Percentiles rank a stretch among this genome's conserved stretches.
These are phyloP conservation scores for Halcyon smyrnensis DNA, from an alignment of 2,797 vertebrate genomes.

Conservation along the genomic window DNA sequence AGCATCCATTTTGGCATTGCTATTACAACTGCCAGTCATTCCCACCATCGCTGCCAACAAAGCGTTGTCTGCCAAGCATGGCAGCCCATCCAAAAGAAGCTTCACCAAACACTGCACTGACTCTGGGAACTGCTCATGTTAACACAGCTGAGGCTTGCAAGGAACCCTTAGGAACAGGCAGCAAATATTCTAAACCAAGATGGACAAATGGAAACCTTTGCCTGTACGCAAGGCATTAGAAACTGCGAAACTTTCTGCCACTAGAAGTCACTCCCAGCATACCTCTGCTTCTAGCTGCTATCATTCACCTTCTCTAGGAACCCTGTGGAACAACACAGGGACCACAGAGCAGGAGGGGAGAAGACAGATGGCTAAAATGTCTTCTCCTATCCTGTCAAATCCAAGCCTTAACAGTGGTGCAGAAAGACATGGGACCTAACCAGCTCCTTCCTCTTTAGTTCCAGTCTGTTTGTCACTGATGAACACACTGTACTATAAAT, in stretches of 20 bases:
- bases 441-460: neutral
- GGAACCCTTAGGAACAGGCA: neutral
- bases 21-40: neutral
- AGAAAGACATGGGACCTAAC: neutral
- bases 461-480: neutral
- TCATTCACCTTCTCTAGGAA: neutral
- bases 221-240: neutral
- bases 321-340: neutral
- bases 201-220: neutral
- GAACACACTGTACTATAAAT: neutral
- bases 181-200: neutral
- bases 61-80: neutral
- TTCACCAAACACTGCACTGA: neutral
- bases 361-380: constrained; percentile 1
- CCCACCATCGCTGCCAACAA: neutral
- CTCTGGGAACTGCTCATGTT: neutral
- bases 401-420: neutral
- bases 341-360: neutral
- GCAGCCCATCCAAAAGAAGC: neutral
- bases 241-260: neutral
- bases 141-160: neutral
- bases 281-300: neutral
- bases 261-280: neutral
- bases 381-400: neutral
- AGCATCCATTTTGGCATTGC: neutral